Percentiles rank a stretch among this genome's conserved stretches.
Conservation (phyloP, 2,797 vertebrate species). For the Masticophis lateralis region DNA sequence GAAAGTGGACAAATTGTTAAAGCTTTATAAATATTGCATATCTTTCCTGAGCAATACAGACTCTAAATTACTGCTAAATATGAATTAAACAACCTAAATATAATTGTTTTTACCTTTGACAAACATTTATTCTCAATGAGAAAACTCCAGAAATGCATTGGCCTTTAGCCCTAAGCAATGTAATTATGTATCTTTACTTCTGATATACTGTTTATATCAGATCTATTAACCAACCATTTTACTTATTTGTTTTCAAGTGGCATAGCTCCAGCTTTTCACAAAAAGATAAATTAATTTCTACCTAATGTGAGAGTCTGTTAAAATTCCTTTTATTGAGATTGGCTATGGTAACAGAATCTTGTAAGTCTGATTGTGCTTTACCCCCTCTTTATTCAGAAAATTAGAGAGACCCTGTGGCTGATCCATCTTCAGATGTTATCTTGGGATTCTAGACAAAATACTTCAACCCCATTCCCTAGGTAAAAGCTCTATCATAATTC, state of each 20-base stretch:
- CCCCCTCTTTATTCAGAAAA: neutral
- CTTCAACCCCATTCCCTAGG: neutral
- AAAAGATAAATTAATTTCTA: neutral
- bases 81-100: neutral
- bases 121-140: neutral
- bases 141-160: neutral
- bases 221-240: neutral
- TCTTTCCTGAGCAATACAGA: neutral
- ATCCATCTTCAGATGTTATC: neutral
- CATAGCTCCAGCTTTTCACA: neutral
- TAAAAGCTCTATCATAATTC: neutral
- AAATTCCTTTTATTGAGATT: neutral
- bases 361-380: neutral
- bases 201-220: neutral
- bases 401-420: neutral
- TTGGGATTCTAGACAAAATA: neutral
- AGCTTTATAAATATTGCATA: neutral
- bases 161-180: neutral
- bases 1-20: neutral
- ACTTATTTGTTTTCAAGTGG: neutral
- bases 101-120: neutral
- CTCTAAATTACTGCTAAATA: neutral
- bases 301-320: neutral
- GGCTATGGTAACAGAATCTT: neutral
- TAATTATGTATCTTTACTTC: neutral